Conservation (phyloP, 2,113 vertebrate genomes). For the Platycercus adscitus region DNA sequence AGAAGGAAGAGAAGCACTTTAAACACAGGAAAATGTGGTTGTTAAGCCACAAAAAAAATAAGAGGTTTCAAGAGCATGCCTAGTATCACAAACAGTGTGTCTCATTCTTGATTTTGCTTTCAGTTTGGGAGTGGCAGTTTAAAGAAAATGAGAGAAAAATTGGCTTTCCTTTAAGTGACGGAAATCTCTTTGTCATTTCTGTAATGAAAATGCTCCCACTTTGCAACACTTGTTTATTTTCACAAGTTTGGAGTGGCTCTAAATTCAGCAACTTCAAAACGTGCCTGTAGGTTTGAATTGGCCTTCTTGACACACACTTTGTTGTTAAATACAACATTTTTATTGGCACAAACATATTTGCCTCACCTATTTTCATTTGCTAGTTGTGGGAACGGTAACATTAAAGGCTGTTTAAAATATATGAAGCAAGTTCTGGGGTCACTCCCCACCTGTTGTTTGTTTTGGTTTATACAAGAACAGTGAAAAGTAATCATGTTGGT, state of each 20-base stretch:
- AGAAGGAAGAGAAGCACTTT: neutral
- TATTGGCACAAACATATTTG: slow-evolving; percentile 43
- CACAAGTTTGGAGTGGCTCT: neutral
- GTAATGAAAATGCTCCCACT: neutral
- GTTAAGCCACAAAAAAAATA: neutral
- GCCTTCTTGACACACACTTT: neutral
- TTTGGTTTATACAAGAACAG: slow-evolving; percentile 43
- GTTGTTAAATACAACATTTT: slow-evolving; percentile 63
- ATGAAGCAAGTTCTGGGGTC: slow-evolving; percentile 18
- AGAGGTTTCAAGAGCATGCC: neutral
- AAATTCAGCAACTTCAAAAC: neutral
- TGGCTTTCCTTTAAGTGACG: neutral
- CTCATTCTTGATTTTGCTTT: neutral
- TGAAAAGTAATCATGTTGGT: slow-evolving; percentile 8
- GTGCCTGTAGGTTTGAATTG: slow-evolving; percentile 3
- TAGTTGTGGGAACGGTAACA: neutral
- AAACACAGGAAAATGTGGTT: neutral
- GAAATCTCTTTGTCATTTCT: neutral
- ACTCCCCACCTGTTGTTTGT: slow-evolving; percentile 55
- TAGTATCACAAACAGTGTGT: neutral
- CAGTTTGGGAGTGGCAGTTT: neutral
- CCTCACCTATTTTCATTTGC: slow-evolving; percentile 47
- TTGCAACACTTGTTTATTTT: slow-evolving; percentile 14
- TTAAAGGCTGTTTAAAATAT: slow-evolving; percentile 32
- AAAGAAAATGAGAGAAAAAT: neutral